These are phyloP conservation scores for Pachyseris speciosa DNA, from an alignment of 64 coral and sea anemone species.

Conservation along the genomic window DNA sequence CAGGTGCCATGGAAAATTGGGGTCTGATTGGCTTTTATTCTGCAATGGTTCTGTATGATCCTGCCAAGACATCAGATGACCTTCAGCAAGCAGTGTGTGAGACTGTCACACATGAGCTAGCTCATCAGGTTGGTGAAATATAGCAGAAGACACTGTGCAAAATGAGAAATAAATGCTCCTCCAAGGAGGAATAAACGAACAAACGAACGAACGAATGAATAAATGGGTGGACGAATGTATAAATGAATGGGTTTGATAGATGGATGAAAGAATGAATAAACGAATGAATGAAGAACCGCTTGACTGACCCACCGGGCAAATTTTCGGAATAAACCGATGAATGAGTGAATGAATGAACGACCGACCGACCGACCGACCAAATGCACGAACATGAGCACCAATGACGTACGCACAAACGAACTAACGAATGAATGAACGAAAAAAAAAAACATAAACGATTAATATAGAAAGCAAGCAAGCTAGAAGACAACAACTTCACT, in stretches of 20 bases:
- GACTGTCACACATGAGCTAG: conserved; percentile 62
- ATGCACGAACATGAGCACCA: too few relatives aligned
- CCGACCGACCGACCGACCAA: too few relatives aligned
- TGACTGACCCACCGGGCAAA: too few relatives aligned
- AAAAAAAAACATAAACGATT: too few relatives aligned
- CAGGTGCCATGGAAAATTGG: conserved; percentile 74
- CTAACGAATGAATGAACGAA: too few relatives aligned
- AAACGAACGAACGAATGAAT: too few relatives aligned
- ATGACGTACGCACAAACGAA: too few relatives aligned
- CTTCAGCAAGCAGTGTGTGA: conserved; percentile 18
- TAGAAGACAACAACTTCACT: too few relatives aligned
- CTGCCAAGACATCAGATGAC: conserved; percentile 47
- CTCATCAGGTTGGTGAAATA: conserved; percentile 71
- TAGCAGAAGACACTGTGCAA: background rate
- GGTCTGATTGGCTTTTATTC: conserved; percentile 63
- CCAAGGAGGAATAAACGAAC: background rate
- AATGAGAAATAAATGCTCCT: background rate
- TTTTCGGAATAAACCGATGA: too few relatives aligned
- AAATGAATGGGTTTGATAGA: background rate
- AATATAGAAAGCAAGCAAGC: too few relatives aligned
- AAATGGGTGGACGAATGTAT: background rate
- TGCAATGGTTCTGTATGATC: conserved; percentile 42
- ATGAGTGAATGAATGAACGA: too few relatives aligned
- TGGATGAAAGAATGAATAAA: background rate
- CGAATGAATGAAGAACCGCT: too few relatives aligned